Evolutionary conservation across 1,140 invertebrate species (phyloP).

Genomic region (Trinorchestia longiramus): DNA sequence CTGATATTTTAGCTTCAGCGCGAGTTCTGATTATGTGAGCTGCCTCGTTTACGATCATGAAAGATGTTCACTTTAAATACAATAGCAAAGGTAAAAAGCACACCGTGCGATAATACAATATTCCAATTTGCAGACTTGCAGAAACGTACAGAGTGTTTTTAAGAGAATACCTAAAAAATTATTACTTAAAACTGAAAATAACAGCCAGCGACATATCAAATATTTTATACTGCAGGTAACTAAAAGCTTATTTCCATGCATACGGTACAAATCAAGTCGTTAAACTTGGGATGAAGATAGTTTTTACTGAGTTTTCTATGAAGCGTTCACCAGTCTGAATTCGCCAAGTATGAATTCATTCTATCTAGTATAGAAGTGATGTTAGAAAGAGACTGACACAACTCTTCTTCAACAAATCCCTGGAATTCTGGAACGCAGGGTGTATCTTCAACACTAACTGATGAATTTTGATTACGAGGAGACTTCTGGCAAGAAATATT

Average conservation of each 20-base stretch:
- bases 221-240: background rate
- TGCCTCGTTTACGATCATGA: background rate
- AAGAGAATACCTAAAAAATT: background rate
- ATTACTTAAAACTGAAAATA: background rate
- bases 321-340: background rate
- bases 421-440: background rate
- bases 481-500: background rate
- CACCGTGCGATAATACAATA: background rate
- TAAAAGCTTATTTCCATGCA: background rate
- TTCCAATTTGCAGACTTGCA: background rate
- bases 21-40: background rate
- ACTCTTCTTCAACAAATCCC: background rate
- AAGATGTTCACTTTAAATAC: background rate
- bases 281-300: background rate
- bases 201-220: too few relatives aligned
- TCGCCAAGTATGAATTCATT: conserved; percentile 60
- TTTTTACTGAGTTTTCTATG: background rate
- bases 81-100: background rate
- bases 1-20: background rate
- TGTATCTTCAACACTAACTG: background rate
- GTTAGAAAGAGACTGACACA: conserved; percentile 56
- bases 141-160: background rate
- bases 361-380: conserved; percentile 59
- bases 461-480: background rate
- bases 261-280: background rate